phyloP scores from a whole-genome alignment of 2,113 vertebrate species.

The Heterotis niloticus region DNA sequence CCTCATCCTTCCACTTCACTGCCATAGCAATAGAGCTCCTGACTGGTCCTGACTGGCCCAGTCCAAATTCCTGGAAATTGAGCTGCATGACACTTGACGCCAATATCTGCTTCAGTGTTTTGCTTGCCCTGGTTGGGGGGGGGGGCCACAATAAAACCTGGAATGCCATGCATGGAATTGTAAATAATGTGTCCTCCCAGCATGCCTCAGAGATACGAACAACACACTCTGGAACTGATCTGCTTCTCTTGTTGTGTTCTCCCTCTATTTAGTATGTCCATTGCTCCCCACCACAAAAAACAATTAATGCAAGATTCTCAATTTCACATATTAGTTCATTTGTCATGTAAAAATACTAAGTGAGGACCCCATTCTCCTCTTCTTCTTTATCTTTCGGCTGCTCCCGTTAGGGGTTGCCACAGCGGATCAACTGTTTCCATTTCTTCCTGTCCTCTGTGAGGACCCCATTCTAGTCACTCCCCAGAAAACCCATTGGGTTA shows the following conservation, averaged over 20 bases:
- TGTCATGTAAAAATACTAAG: background rate
- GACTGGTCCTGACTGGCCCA: background rate
- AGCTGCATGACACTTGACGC: constrained; percentile 26
- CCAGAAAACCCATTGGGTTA: no score
- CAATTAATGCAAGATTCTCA: no score
- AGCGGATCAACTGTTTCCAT: no score
- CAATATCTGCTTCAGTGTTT: constrained; percentile 36
- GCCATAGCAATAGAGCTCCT: background rate
- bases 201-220: background rate
- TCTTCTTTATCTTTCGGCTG: no score
- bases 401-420: no score
- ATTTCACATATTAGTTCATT: background rate
- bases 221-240: background rate
- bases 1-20: background rate
- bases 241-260: background rate
- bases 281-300: no score
- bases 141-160: constrained; percentile 29
- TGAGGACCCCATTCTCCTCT: no score
- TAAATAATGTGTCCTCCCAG: constrained; percentile 7
- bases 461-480: no score
- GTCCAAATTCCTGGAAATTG: background rate
- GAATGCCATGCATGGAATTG: constrained; percentile 44
- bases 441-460: no score
- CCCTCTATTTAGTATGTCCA: no score
- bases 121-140: constrained; percentile 14